Percentiles rank a stretch among this genome's conserved stretches.
phyloP scores from a whole-genome alignment of 1,140 invertebrate genomes.

The Psix sp. region DNA sequence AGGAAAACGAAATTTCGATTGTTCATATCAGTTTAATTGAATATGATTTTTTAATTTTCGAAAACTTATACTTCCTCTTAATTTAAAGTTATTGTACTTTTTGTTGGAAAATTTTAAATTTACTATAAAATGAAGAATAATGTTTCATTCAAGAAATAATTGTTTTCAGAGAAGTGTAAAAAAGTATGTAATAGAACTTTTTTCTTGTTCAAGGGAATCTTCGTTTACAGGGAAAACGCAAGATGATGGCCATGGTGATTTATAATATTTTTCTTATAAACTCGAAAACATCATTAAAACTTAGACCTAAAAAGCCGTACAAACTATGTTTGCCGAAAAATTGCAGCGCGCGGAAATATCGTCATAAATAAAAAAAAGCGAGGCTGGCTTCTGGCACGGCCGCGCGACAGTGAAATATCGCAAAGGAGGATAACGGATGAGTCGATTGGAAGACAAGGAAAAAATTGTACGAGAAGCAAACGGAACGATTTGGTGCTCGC shows the following conservation, averaged over 20 bases:
- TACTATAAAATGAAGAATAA: too few species aligned
- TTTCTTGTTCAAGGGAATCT: too few species aligned
- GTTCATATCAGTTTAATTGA: too few species aligned
- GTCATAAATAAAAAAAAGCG: slow-evolving; percentile 25
- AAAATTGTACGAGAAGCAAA: slow-evolving; percentile 18
- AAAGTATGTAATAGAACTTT: too few species aligned
- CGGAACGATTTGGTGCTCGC: slow-evolving; percentile 31
- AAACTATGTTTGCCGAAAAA: slow-evolving; percentile 5
- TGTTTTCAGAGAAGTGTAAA: too few species aligned
- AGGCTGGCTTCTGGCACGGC: not conserved
- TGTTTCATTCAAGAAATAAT: too few species aligned
- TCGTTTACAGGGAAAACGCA: not conserved
- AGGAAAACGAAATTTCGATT: too few species aligned
- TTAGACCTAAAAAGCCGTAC: slow-evolving; percentile 16
- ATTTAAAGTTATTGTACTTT: too few species aligned
- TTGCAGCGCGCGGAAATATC: slow-evolving; percentile 1
- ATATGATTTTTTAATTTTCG: too few species aligned
- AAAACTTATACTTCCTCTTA: too few species aligned
- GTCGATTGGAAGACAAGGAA: slow-evolving; percentile 36
- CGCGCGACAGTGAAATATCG: slow-evolving; percentile 32
- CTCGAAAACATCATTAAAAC: slow-evolving; percentile 5
- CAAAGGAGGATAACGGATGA: slow-evolving; percentile 31
- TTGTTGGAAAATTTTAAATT: too few species aligned
- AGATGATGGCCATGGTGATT: not conserved
- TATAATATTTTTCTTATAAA: not conserved